A percentile compares a stretch with the other conserved stretches of the same genome.
Conservation (phyloP, 2,797 vertebrate species). For the Siniperca scherzeri region DNA sequence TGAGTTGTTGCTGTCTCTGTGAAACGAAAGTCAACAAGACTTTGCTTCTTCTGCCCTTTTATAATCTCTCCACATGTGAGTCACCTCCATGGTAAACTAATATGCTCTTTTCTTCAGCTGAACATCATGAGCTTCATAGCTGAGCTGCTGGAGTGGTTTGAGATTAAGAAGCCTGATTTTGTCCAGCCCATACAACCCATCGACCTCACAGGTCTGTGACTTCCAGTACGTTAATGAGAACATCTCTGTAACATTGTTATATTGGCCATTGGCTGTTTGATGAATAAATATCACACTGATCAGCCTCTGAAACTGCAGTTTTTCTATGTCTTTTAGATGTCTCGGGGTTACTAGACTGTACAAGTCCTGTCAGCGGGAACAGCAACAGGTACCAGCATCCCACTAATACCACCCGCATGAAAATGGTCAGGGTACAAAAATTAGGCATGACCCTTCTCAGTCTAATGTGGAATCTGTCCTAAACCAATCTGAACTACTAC, state of each 20-base stretch:
- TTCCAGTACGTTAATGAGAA: too few species aligned
- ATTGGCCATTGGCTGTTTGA: background rate
- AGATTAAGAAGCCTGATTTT: conserved; percentile 91
- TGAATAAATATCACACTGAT: background rate
- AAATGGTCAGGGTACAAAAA: background rate
- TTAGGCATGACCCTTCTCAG: background rate
- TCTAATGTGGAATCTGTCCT: background rate
- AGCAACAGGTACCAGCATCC: conserved; percentile 80
- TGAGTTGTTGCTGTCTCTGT: background rate
- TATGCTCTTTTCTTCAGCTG: conserved; percentile 75
- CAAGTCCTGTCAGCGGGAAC: conserved; percentile 83
- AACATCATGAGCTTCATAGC: conserved; percentile 92
- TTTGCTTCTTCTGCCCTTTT: background rate
- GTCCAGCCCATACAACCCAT: conserved; percentile 86
- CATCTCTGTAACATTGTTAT: background rate
- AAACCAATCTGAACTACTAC: background rate
- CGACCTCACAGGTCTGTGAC: conserved; percentile 83
- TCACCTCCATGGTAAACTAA: background rate
- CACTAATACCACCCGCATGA: background rate
- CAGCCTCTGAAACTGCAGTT: background rate
- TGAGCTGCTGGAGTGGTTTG: conserved; percentile 91
- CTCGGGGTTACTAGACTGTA: conserved; percentile 81
- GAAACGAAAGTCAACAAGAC: background rate
- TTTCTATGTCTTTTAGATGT: conserved; percentile 77
- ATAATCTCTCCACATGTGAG: background rate